Base-by-base conservation (phyloP, 1,140 invertebrate species). In the Ips nitidus region DNA sequence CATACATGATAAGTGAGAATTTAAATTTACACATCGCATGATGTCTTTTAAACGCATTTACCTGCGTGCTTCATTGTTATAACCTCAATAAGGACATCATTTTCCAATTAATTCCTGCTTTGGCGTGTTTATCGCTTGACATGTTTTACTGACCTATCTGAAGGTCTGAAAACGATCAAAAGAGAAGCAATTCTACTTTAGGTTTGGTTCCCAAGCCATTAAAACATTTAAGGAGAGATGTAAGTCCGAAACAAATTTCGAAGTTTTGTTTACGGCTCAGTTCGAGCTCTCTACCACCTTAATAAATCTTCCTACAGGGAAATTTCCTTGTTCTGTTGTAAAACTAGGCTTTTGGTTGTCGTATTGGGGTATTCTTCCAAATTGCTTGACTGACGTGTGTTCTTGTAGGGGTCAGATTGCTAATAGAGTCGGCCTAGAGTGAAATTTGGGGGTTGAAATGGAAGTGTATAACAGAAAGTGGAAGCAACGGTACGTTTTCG, bases 311-410 rank as follows among this genome's bases (percentile, higher is more conserved):
- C 61, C 36, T 45, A 39, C 61, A 63, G 61, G 61, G 61, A 63
- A 63, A 63, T 63, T 63, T 63, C 61, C 41, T 52, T 63, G 61
- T 63, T 63, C 61, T 63, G 37, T 63, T 63, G 61, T 63, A 63
- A 63, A 63, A 63, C 61, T 52, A 63, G 61, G 42, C 61, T 4
- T 52, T 63, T 63, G 47, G 61, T 52, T 52, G 47, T 52, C 42
- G 38, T 63, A 41, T 4, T 8, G 61, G 61, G 61, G 7, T n/a
- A 63, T 63, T 61, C 59, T 45, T 36, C 47, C 41, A 47, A 22
- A 50, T 1, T 8, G 45, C 6, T 55, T 55, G 45, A 22, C 22
- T 22, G 22, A 22, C 22, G 22, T 22, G 22, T 22, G 22, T 22
- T 22, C 22, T 22, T 22, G 22, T 22, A 22, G 22, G 22, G 22